Percentiles rank a stretch among this genome's conserved stretches.
phyloP scores from a whole-genome alignment of 2,797 vertebrate genomes.

The Poecilia picta region DNA sequence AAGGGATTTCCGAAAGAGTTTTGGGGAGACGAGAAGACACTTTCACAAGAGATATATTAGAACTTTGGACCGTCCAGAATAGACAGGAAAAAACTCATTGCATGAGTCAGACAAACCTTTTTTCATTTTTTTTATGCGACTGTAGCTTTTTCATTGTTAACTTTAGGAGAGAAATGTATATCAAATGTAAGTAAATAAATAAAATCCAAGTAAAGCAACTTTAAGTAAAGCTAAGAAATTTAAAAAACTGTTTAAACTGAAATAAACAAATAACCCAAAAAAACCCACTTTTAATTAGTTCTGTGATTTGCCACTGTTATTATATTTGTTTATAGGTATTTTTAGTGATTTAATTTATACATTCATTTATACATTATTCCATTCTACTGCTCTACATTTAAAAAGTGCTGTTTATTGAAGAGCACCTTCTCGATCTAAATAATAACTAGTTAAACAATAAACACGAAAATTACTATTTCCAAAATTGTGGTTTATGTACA shows the following conservation, averaged over 20 bases:
- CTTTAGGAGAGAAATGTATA: no score
- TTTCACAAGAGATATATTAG: neutral
- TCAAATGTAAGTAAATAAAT: neutral
- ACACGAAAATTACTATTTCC: neutral
- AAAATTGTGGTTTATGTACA: neutral
- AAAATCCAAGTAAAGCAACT: neutral
- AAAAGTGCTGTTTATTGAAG: neutral
- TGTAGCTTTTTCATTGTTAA: neutral
- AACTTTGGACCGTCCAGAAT: slow-evolving; percentile 3
- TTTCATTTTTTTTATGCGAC: neutral
- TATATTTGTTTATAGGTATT: neutral
- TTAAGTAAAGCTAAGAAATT: neutral
- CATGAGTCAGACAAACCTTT: neutral
- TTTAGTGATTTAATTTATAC: neutral
- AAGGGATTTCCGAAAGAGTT: slow-evolving; percentile 5
- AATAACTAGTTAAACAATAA: neutral
- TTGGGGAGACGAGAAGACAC: neutral
- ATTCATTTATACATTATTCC: neutral
- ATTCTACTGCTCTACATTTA: neutral
- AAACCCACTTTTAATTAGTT: neutral
- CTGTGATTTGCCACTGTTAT: neutral
- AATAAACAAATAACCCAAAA: neutral
- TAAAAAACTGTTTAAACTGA: neutral
- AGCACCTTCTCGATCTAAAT: neutral
- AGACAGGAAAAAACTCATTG: neutral